Percentiles rank a stretch among this genome's conserved stretches.
These are phyloP conservation scores for Diogma glabrata DNA, from an alignment of 2,888 invertebrate genomes.

Conservation along the genomic window DNA sequence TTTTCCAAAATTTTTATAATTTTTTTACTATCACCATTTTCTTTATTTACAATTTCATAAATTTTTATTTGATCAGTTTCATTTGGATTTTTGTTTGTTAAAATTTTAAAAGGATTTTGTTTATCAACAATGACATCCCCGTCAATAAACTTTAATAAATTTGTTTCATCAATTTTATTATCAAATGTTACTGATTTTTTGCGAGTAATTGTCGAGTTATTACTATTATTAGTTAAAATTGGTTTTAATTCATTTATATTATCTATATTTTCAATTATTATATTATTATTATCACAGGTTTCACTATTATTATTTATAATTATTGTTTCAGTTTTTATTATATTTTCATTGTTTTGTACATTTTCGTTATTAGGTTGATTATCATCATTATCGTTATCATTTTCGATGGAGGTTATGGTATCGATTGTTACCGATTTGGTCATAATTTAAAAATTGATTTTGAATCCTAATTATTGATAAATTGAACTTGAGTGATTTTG, in stretches of 20 bases:
- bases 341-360: constrained; percentile 1
- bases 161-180: constrained; percentile 23
- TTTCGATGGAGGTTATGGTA: no score
- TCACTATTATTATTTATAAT: not conserved
- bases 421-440: no score
- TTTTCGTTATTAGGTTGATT: no score
- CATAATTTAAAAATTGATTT: no score
- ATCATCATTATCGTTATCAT: no score
- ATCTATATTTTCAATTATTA: not conserved
- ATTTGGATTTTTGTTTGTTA: constrained; percentile 22
- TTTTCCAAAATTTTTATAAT: not conserved
- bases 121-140: constrained; percentile 36
- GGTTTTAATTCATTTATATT: constrained; percentile 3
- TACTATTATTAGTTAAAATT: constrained; percentile 6
- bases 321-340: not conserved
- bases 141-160: constrained; percentile 32
- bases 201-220: not conserved
- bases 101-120: constrained; percentile 32
- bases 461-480: no score
- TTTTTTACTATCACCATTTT: not conserved
- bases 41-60: constrained; percentile 6
- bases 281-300: constrained; percentile 5
- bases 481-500: no score
- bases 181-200: constrained; percentile 32
- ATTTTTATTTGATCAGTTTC: not conserved